Base-by-base conservation (phyloP, 2,797 vertebrate species). In the Labeo calbasu region DNA sequence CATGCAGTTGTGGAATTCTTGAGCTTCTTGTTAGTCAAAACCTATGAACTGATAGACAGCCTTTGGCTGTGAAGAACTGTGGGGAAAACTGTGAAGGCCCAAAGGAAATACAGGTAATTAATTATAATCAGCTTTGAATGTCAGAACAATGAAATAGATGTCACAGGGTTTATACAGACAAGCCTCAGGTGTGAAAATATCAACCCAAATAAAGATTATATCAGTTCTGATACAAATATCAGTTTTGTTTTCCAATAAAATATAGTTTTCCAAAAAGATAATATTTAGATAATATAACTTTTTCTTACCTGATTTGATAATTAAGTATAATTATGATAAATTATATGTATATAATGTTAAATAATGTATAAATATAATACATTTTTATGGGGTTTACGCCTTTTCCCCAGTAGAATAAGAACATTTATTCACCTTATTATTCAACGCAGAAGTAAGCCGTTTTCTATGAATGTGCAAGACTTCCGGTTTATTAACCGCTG, bases 1-100 rank as follows among this genome's bases (percentile, higher is more conserved):
- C 88, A 83, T 5, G 28, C 83, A 88, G 83, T 89, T 92, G 88
- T 89, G 89, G 91, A 95, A 94, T 93, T 92, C 92, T 88, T 87
- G 89, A 86, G 88, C 89, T 88, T 88, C 23, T 68, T 79, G 86
- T 91, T 85, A 89, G 87, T 91, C 85, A 89, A 84, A 82, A 85
- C 84, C 84, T 85, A 81, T 90, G 86, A 86, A 88, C 86, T 92
- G 90, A 92, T 87, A 87, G 88, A 88, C 81, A 87, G 71, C 83
- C 69, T 82, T 80, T 53, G 66, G 61, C 61, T 32, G 14, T 65
- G 61, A 23, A 36, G 85, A 28, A 72, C 46, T 51, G 65, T 17
- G 28, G 61, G n/a, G 19, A 25, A 19, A 77, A 11, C 72, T 23
- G 10, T 0, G 19, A 40, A 46, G 61, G 23, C 61, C 21, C 57